Evolutionary conservation across 2,888 invertebrate genomes (phyloP).

Genomic region (Acrobasis consociella): DNA sequence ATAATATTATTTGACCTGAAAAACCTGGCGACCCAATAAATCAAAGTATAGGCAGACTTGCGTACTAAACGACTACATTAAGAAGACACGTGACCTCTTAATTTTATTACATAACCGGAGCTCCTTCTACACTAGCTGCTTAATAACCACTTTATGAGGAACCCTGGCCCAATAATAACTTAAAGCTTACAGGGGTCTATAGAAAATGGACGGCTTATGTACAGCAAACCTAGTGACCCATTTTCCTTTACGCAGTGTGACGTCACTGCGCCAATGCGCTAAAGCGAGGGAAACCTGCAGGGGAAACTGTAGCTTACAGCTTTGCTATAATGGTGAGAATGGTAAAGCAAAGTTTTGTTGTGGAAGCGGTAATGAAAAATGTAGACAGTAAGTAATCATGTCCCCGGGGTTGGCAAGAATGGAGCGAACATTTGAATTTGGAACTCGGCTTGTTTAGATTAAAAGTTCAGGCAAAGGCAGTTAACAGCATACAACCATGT

Average conservation of each 20-base stretch:
- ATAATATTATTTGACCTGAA: constrained; percentile 2
- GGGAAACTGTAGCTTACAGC: constrained; percentile 40
- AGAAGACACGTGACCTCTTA: constrained; percentile 18
- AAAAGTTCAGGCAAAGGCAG: constrained; percentile 8
- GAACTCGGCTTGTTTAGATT: constrained; percentile 13
- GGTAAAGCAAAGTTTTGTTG: neutral
- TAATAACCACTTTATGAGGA: constrained; percentile 18
- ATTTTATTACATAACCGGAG: constrained; percentile 18
- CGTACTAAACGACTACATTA: constrained; percentile 21
- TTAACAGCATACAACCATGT: constrained; percentile 1
- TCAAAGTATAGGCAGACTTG: neutral
- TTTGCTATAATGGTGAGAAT: constrained; percentile 32
- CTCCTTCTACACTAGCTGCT: constrained; percentile 3
- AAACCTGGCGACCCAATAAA: constrained; percentile 3
- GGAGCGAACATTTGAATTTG: constrained; percentile 18
- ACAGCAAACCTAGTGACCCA: constrained; percentile 61
- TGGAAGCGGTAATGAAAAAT: constrained; percentile 28
- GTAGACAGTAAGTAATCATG: constrained; percentile 23
- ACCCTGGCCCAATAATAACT: constrained; percentile 7
- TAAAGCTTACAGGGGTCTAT: constrained; percentile 34
- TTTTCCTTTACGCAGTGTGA: constrained; percentile 66
- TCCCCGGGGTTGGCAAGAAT: constrained; percentile 18
- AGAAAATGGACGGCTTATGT: constrained; percentile 37
- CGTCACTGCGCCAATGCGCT: constrained; percentile 68
- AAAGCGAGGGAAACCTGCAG: constrained; percentile 38